phyloP scores from a whole-genome alignment of 2,888 invertebrate genomes.

The Microchrysa polita region DNA sequence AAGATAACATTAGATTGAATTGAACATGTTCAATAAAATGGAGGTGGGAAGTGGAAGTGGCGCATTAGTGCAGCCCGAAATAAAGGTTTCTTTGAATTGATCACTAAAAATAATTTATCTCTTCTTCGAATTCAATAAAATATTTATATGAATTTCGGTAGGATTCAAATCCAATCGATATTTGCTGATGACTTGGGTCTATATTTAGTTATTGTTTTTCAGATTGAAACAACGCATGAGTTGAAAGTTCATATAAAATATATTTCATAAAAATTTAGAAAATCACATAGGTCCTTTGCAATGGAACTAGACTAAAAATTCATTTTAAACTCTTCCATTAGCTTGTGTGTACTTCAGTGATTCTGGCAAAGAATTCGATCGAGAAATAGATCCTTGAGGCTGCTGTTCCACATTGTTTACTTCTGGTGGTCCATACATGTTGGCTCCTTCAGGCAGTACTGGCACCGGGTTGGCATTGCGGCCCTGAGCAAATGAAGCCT shows the following conservation, averaged over 20 bases:
- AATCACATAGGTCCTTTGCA: slow-evolving; percentile 22
- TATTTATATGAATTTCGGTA: no score
- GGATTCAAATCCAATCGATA: no score
- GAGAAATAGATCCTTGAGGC: slow-evolving; percentile 19
- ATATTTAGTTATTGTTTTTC: no score
- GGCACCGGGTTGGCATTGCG: neutral
- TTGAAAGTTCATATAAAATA: slow-evolving; percentile 1
- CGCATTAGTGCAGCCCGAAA: no score
- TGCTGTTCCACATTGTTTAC: neutral
- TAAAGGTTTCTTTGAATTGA: no score
- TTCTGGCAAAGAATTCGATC: slow-evolving; percentile 23
- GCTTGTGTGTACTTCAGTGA: slow-evolving; percentile 21
- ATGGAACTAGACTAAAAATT: slow-evolving; percentile 29
- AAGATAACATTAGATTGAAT: no score
- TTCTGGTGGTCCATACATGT: slow-evolving; percentile 19
- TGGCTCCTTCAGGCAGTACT: neutral
- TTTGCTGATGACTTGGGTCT: no score
- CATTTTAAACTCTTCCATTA: slow-evolving; percentile 32
- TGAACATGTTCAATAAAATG: no score
- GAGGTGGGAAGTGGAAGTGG: no score
- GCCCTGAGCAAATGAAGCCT: neutral
- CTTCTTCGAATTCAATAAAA: no score
- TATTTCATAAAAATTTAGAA: slow-evolving; percentile 30
- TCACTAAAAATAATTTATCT: no score
- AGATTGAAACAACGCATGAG: no score